These are phyloP conservation scores for Holothuria leucospilota DNA, from an alignment of 53 echinoderm and acorn worm genomes.

Conservation along the genomic window DNA sequence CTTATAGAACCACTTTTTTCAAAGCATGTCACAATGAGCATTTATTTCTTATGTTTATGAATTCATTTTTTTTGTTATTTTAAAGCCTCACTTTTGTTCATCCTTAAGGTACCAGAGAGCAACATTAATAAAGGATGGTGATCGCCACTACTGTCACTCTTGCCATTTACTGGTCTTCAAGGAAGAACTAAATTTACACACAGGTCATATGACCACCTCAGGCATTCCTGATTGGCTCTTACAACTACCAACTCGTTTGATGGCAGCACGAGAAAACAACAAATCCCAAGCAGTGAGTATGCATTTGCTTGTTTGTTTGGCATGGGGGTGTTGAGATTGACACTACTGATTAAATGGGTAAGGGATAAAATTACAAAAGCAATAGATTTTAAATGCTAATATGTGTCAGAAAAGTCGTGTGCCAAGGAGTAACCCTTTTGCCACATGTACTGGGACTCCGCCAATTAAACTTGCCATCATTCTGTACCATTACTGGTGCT, in stretches of 20 bases:
- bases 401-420: no score
- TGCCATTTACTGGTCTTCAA: constrained; percentile 73
- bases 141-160: constrained; percentile 74
- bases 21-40: background rate
- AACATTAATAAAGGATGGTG: constrained; percentile 23
- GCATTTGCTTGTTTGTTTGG: no score
- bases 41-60: background rate
- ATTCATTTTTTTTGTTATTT: no score
- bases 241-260: constrained; percentile 67
- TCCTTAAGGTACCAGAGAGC: constrained; percentile 58
- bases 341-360: no score
- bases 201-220: constrained; percentile 47
- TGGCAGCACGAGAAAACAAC: constrained; percentile 78
- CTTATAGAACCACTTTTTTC: no score
- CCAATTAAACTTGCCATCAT: no score
- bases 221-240: constrained; percentile 67
- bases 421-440: no score
- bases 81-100: background rate
- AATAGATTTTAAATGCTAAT: no score
- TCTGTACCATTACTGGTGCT: no score
- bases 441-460: no score
- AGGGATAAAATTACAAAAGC: no score
- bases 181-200: constrained; percentile 58
- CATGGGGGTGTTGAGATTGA: no score
- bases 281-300: constrained; percentile 93